Conservation (phyloP, 2,113 vertebrate genomes). For the Eira barbara region DNA sequence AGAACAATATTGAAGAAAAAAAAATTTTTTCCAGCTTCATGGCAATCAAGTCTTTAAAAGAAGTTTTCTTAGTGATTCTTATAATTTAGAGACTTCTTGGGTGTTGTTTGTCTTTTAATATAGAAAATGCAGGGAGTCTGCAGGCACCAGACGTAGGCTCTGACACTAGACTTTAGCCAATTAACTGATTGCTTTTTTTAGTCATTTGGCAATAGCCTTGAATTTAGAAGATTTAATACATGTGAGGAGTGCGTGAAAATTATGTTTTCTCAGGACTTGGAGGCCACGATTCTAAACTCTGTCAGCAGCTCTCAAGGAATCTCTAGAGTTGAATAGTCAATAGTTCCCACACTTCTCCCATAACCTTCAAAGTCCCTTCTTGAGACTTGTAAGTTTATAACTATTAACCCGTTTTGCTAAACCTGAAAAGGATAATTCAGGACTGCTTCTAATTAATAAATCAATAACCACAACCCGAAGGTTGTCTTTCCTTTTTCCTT, state of each 20-base stretch:
- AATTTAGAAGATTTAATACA: constrained; percentile 1
- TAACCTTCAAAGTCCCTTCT: background rate
- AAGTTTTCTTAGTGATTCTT: background rate
- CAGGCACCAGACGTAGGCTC: background rate
- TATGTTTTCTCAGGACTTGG: background rate
- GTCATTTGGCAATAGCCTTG: background rate
- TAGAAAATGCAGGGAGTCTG: background rate
- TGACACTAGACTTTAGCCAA: background rate
- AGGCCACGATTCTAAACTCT: background rate
- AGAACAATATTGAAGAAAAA: background rate
- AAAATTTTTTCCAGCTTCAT: background rate
- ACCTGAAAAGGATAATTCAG: background rate
- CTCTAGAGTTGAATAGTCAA: background rate
- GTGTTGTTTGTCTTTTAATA: background rate
- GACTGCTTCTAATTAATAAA: background rate
- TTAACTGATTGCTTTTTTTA: background rate
- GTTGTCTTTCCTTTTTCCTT: background rate
- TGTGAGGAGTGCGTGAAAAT: background rate
- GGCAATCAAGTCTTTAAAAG: background rate
- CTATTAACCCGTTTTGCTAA: background rate
- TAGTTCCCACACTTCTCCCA: background rate
- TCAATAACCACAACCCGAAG: background rate
- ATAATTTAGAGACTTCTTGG: background rate
- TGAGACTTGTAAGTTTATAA: background rate
- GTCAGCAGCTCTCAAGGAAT: background rate